These are phyloP conservation scores for Drosophila niveifrons DNA, from an alignment of 2,888 invertebrate species.

Conservation along the genomic window DNA sequence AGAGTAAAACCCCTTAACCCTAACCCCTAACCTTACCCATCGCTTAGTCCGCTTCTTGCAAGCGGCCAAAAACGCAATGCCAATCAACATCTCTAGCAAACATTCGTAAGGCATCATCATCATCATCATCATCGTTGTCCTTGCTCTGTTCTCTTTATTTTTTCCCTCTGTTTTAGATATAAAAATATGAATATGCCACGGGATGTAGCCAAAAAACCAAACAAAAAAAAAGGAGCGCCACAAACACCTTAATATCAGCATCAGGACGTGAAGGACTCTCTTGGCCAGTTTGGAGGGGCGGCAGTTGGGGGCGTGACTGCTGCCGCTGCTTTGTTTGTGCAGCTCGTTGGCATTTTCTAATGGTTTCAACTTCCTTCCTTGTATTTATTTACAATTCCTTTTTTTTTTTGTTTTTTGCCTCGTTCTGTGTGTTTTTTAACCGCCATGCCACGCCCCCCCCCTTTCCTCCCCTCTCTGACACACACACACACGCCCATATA, in stretches of 20 bases:
- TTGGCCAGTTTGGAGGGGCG: constrained; percentile 1
- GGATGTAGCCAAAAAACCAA: constrained; percentile 8
- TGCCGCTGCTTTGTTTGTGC: constrained; percentile 50
- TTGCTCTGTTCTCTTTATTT: constrained; percentile 33
- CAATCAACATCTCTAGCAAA: constrained; percentile 80
- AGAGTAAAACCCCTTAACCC: no score
- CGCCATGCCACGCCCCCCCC: not conserved
- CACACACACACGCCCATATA: not conserved
- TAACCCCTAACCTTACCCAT: no score
- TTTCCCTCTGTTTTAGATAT: constrained; percentile 49
- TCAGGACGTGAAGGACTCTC: constrained; percentile 44
- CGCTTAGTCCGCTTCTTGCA: not conserved
- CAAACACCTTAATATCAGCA: constrained; percentile 60
- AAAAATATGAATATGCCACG: constrained; percentile 64
- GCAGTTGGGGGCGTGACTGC: constrained; percentile 14
- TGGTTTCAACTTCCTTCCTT: constrained; percentile 81
- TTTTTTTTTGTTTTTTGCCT: constrained; percentile 8
- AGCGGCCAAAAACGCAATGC: constrained; percentile 53
- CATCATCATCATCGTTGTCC: constrained; percentile 41
- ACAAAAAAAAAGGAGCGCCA: constrained; percentile 16
- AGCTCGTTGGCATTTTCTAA: constrained; percentile 73
- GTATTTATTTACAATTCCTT: constrained; percentile 8
- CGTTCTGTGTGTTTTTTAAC: not conserved
- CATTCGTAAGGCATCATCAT: constrained; percentile 76
- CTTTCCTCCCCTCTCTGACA: no score